phyloP scores from a whole-genome alignment of 2,113 vertebrate genomes.

The Myiagra hebetior region DNA sequence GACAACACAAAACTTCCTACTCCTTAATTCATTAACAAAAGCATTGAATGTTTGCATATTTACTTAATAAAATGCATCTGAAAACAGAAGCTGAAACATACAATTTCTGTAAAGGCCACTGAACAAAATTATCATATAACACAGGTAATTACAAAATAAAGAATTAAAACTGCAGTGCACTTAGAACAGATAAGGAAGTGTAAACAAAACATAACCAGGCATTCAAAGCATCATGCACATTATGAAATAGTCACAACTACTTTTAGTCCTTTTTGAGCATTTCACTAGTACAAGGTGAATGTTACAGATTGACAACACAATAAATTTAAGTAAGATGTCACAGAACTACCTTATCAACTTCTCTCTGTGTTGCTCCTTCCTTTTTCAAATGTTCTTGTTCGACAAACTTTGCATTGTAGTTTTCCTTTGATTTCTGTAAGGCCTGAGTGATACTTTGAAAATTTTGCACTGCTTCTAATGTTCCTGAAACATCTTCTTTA shows the following conservation, averaged over 20 bases:
- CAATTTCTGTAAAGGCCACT: not conserved
- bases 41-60: not conserved
- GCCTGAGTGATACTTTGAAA: slow-evolving; percentile 90
- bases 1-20: not conserved
- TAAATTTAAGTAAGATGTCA: not conserved
- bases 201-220: not conserved
- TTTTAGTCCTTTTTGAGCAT: not conserved
- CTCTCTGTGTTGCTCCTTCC: slow-evolving; percentile 90
- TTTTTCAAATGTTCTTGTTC: slow-evolving; percentile 92
- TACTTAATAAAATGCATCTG: not conserved
- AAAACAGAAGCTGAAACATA: not conserved
- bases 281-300: not conserved
- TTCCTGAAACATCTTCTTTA: slow-evolving; percentile 92
- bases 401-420: slow-evolving; percentile 87
- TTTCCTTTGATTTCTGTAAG: slow-evolving; percentile 93
- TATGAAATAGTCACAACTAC: not conserved
- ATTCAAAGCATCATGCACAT: not conserved
- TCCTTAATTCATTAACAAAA: not conserved
- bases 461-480: slow-evolving; percentile 91
- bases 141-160: not conserved
- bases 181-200: not conserved
- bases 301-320: not conserved
- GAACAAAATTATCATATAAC: not conserved
- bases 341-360: slow-evolving; percentile 87
- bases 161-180: not conserved